phyloP scores from a whole-genome alignment of 2,113 vertebrate genomes.

The Empidonax alnorum region DNA sequence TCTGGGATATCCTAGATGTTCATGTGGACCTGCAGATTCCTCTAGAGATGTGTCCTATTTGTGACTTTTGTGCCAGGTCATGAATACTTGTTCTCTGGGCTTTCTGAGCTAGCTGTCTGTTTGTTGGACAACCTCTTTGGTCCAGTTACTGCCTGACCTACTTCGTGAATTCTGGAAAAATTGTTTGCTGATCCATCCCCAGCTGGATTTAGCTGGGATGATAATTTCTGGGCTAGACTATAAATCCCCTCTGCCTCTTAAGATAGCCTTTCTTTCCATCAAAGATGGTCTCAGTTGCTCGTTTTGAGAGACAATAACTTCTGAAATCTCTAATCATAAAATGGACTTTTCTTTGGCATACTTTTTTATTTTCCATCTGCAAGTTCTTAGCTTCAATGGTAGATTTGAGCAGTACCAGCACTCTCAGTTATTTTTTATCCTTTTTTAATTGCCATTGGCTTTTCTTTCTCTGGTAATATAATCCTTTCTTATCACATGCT shows the following conservation, averaged over 20 bases:
- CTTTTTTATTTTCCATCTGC: background rate
- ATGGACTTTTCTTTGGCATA: background rate
- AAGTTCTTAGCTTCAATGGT: background rate
- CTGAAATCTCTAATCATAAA: background rate
- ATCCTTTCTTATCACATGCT: background rate
- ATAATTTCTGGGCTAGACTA: background rate
- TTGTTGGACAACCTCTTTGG: background rate
- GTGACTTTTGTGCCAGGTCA: rapidly evolving
- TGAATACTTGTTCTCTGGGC: background rate
- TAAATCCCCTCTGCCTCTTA: background rate
- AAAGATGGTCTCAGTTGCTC: background rate
- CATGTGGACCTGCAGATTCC: rapidly evolving
- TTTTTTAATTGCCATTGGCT: background rate
- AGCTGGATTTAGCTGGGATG: background rate
- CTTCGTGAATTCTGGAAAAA: background rate
- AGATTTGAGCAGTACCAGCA: background rate
- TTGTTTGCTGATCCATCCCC: background rate
- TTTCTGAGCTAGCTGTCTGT: background rate
- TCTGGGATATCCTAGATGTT: background rate
- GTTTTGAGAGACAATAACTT: background rate
- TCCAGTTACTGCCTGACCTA: background rate
- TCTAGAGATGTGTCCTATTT: background rate
- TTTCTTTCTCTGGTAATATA: background rate
- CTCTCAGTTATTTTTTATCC: background rate
- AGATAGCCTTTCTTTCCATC: background rate